These are phyloP conservation scores for Chymomyza costata DNA, from an alignment of 1,140 invertebrate species.

Conservation along the genomic window DNA sequence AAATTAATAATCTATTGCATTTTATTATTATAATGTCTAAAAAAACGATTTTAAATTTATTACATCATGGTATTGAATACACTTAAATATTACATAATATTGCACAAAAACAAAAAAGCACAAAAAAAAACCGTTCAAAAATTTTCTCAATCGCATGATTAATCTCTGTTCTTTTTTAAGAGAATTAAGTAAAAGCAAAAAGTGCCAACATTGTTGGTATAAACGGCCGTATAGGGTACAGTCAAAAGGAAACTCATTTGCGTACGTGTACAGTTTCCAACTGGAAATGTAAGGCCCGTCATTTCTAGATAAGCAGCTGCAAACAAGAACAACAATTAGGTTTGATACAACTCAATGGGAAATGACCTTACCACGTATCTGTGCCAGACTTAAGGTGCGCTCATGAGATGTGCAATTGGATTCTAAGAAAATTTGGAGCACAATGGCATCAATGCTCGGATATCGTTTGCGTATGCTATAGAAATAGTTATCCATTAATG, in stretches of 20 bases:
- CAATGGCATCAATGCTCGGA: slow-evolving; percentile 22
- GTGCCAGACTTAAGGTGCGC: slow-evolving; percentile 32
- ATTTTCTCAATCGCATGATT: too few relatives aligned
- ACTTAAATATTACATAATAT: slow-evolving; percentile 5
- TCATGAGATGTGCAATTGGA: slow-evolving; percentile 26
- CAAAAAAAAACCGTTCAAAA: too few relatives aligned
- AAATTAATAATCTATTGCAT: too few relatives aligned
- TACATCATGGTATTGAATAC: too few relatives aligned
- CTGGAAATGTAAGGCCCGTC: slow-evolving; percentile 36
- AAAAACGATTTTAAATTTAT: too few relatives aligned
- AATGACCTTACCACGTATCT: slow-evolving; percentile 43
- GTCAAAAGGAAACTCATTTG: slow-evolving; percentile 44
- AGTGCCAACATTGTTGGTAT: slow-evolving; percentile 36
- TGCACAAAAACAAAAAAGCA: too few relatives aligned
- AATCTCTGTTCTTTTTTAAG: too few relatives aligned
- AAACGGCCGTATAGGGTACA: slow-evolving; percentile 39
- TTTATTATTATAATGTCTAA: too few relatives aligned
- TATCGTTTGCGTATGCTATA: slow-evolving; percentile 28
- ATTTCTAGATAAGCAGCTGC: slow-evolving; percentile 33
- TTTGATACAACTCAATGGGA: slow-evolving; percentile 4
- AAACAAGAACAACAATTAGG: slow-evolving; percentile 1
- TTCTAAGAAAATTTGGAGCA: slow-evolving; percentile 23
- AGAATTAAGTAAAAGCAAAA: slow-evolving; percentile 35
- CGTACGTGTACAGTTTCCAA: slow-evolving; percentile 33
- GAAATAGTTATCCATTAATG: slow-evolving; percentile 40